Base-by-base conservation (phyloP, 2,797 vertebrate species). In the Microctenopoma steveboyesi region DNA sequence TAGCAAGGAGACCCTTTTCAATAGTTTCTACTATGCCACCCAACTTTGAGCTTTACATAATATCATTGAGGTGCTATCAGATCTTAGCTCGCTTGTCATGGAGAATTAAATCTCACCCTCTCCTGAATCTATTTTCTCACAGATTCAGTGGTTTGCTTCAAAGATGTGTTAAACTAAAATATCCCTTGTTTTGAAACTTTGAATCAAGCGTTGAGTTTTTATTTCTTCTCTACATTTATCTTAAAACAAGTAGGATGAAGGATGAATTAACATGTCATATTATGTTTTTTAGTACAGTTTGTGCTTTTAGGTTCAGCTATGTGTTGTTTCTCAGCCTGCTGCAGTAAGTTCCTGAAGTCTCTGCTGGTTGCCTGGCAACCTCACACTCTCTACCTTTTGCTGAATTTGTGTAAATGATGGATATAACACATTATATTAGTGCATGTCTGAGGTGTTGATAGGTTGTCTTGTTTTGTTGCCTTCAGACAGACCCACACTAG, bases 1-100 rank as follows among this genome's bases (percentile, higher is more conserved):
- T 59, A 71, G 75, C 78, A 59, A 64, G 67, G 79, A 64, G 78
- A 78, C 72, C 70, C 67, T 66, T 74, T 61, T 60, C 59, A 49
- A 43, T 37, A 11, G 39, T 76, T 64, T 81, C 50, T 53, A 52
- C 43, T 47, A 64, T 61, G 83, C 60, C 72, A 59, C 42, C 51
- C n/a, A 63, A 30, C 57, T 35, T 45, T 33, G 11, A 65, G 60
- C 48, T 58, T 79, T 74, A 54, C 33, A 55, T 59, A 51, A 73
- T 35, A 47, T 63, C 57, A 82, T 69, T 22, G 50, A 77, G 69
- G 54, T 60, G 43, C 52, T 60, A 70, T 79, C 73, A 74, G 76
- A 80, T 74, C 72, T 59, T 3, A 16, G 46, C 66, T 77, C 16
- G 35, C 45, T 55, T 53, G 72, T 71, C 72, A 47, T 13, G 16